Conservation (phyloP, 53 echinoderm and acorn worm genomes). For the Henricia sp. region DNA sequence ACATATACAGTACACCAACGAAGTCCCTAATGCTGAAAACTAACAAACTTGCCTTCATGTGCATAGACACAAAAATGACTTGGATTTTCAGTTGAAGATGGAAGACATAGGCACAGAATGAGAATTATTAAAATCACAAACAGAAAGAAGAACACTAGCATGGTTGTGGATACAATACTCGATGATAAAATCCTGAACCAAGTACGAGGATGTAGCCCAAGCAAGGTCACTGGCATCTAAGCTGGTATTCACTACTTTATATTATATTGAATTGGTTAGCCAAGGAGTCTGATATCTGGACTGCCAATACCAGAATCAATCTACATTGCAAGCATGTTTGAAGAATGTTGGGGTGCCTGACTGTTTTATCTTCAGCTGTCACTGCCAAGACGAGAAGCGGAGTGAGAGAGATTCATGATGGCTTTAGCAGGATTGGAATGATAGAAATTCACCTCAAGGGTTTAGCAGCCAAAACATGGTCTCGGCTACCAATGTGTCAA, state of each 20-base stretch:
- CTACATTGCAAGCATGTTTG: not conserved
- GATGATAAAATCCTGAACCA: not conserved
- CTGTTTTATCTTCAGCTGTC: slow-evolving; percentile 46
- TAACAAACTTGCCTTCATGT: not conserved
- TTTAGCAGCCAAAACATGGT: too few relatives aligned
- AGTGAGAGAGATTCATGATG: slow-evolving; percentile 32
- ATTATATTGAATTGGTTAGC: not conserved
- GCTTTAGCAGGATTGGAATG: slow-evolving; percentile 20
- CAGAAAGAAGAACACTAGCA: slow-evolving; percentile 35
- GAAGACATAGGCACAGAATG: slow-evolving; percentile 42
- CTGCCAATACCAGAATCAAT: not conserved
- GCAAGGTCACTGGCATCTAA: not conserved
- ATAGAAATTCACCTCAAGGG: slow-evolving; percentile 38
- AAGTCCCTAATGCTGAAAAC: too few relatives aligned
- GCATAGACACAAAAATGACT: not conserved
- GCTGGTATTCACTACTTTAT: slow-evolving; percentile 22
- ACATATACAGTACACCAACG: too few relatives aligned
- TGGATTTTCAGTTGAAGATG: not conserved
- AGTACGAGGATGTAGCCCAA: slow-evolving; percentile 5
- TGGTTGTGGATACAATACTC: not conserved
- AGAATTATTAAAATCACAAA: slow-evolving; percentile 42
- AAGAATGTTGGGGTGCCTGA: slow-evolving; percentile 15
- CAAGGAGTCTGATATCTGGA: slow-evolving; percentile 10
- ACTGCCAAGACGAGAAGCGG: not conserved
- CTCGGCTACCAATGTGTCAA: too few relatives aligned